Base-by-base conservation (phyloP, 2,888 invertebrate species). In the Scaptomyza polygonia region DNA sequence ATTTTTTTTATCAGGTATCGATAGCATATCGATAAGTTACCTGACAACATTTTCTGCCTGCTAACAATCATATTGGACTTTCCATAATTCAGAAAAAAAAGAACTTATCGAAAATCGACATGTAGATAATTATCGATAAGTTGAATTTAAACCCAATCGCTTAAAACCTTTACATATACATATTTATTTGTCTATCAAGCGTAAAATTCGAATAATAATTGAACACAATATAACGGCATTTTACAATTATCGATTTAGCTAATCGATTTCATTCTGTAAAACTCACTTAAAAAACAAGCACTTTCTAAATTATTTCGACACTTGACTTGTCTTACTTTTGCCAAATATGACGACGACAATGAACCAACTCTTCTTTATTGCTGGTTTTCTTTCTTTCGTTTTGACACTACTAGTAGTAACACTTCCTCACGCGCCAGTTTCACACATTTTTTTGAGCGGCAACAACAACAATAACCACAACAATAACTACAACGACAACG, bases 351-450 rank as follows among this genome's bases (percentile, higher is more conserved):
- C 32, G 66, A 42, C 32, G 53, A 34, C 47, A 66, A 65, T 16
- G 25, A 4, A 25, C 55, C 51, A 65, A 48, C 49, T 39, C 14
- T 51, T 32, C 18, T 40, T 49, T 12, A 34, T 6, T 18, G 21
- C 3, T 21, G 21, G 2, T 27, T 25, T 27, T n/a, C 21, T 30
- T 16, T 1, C 4, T 39, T 29, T 32, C 4, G 21, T 11, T 21
- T 34, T 39, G 8, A 36, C n/a, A n/a, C n/a, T n/a, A n/a, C n/a
- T n/a, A n/a, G n/a, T 16, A 29, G 49, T 18, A 48, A 42, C 59
- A 55, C 61, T 79, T 76, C 61, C 77, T 76, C 79, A 67, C 77
- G 62, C 58, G 79, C 68, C 58, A 72, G 63, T 65, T 77, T 77
- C 77, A 72, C 79, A 77, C 77, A 55, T 76, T 66, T 32, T 11